phyloP scores from a whole-genome alignment of 2,888 invertebrate genomes.

The Aspidiotus rigidus region DNA sequence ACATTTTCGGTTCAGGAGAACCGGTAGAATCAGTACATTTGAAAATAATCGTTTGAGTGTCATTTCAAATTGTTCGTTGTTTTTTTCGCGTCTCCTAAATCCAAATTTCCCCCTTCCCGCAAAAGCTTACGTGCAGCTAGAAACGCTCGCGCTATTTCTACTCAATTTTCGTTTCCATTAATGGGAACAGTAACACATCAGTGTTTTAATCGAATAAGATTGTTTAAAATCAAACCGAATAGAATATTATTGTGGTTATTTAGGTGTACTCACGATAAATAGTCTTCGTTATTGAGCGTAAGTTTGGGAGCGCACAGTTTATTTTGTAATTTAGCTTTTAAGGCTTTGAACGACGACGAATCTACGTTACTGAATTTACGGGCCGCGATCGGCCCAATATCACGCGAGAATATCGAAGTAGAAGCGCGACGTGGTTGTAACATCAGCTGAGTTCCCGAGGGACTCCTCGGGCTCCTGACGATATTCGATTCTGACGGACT shows the following conservation, averaged over 20 bases:
- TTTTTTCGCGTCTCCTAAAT: too few relatives aligned
- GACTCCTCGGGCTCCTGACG: constrained; percentile 14
- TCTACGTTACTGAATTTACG: constrained; percentile 29
- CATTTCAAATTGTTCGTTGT: too few relatives aligned
- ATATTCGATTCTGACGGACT: constrained; percentile 16
- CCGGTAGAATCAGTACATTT: too few relatives aligned
- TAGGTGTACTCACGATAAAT: constrained; percentile 1
- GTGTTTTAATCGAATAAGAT: not conserved
- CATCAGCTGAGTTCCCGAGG: not conserved
- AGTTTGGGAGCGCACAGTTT: constrained; percentile 19
- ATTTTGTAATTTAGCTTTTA: not conserved
- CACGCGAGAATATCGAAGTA: constrained; percentile 26
- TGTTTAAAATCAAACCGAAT: not conserved
- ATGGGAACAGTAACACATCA: too few relatives aligned
- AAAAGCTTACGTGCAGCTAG: too few relatives aligned
- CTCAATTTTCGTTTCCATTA: too few relatives aligned
- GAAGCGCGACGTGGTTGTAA: constrained; percentile 3
- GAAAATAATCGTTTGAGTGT: too few relatives aligned
- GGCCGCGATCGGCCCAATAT: constrained; percentile 28
- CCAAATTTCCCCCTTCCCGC: too few relatives aligned
- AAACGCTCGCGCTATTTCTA: too few relatives aligned
- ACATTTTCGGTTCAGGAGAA: too few relatives aligned
- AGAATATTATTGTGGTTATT: not conserved
- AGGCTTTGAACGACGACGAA: constrained; percentile 18
- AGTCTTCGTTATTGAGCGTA: constrained; percentile 22